These are phyloP conservation scores for Anoplolepis gracilipes DNA, from an alignment of 1,140 invertebrate genomes.

Conservation along the genomic window DNA sequence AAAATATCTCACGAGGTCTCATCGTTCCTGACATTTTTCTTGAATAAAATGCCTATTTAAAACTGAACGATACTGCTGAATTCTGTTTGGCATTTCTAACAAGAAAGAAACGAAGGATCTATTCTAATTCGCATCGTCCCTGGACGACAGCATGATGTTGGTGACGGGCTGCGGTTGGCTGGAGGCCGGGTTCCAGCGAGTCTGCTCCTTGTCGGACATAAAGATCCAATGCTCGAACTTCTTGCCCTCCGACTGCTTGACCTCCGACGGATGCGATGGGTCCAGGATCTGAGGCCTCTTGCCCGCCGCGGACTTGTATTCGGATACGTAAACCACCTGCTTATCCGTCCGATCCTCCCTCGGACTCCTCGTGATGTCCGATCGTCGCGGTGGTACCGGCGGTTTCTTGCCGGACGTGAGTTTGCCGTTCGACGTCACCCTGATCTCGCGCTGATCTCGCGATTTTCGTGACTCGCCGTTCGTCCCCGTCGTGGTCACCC, in stretches of 20 bases:
- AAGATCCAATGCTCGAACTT: slow-evolving; percentile 81
- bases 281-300: slow-evolving; percentile 39
- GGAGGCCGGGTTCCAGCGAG: slow-evolving; percentile 77
- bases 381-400: slow-evolving; percentile 82
- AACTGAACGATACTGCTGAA: neutral
- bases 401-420: slow-evolving; percentile 80
- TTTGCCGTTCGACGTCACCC: slow-evolving; percentile 82
- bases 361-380: slow-evolving; percentile 76
- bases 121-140: slow-evolving; percentile 71
- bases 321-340: slow-evolving; percentile 83
- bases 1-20: too few relatives aligned
- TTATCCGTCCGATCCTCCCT: slow-evolving; percentile 76
- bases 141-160: slow-evolving; percentile 79
- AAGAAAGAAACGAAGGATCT: neutral
- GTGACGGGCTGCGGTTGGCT: slow-evolving; percentile 78
- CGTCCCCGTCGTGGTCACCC: slow-evolving; percentile 61
- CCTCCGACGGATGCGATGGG: slow-evolving; percentile 14
- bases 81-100: neutral
- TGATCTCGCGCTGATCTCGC: slow-evolving; percentile 69
- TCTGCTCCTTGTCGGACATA: slow-evolving; percentile 78
- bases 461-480: slow-evolving; percentile 68
- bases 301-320: slow-evolving; percentile 77
- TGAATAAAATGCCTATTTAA: neutral
- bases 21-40: neutral
- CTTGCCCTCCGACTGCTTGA: slow-evolving; percentile 66